Evolutionary conservation across 1,140 invertebrate genomes (phyloP).

Genomic region (Condylostylus longicornis): DNA sequence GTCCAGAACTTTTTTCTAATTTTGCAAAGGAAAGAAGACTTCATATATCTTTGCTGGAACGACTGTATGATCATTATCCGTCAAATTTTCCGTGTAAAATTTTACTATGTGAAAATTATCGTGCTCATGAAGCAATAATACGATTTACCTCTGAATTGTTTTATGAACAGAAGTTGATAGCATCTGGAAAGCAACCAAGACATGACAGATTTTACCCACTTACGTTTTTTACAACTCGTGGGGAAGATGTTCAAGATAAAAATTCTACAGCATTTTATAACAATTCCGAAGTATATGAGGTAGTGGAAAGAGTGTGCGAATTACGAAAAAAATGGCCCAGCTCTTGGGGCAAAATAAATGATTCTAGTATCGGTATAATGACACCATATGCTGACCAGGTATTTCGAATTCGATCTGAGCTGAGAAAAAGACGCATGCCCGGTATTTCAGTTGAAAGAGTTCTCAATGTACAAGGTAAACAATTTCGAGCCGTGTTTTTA

Average conservation of each 20-base stretch:
- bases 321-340: conserved; percentile 55
- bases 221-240: conserved; percentile 68
- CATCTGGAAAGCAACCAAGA: conserved; percentile 48
- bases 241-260: conserved; percentile 59
- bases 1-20: conserved; percentile 65
- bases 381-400: conserved; percentile 72
- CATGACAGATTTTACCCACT: conserved; percentile 58
- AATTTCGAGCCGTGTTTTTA: conserved; percentile 72
- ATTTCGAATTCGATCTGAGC: conserved; percentile 57
- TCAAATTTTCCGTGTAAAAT: conserved; percentile 62
- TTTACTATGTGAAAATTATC: conserved; percentile 71
- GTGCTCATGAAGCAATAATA: conserved; percentile 71
- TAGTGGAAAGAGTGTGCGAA: conserved; percentile 55
- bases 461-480: conserved; percentile 79
- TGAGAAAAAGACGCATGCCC: conserved; percentile 55
- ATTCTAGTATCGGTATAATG: conserved; percentile 68
- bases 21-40: conserved; percentile 62
- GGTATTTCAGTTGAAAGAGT: conserved; percentile 74
- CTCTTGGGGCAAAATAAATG: conserved; percentile 56
- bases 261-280: conserved; percentile 79
- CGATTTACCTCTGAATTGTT: conserved; percentile 67
- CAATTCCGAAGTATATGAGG: conserved; percentile 65
- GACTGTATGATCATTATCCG: conserved; percentile 67
- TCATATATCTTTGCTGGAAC: conserved; percentile 63
- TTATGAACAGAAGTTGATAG: conserved; percentile 62